Evolutionary conservation across 1,140 invertebrate species (phyloP), one percentile per base, ranked within the genome.

Genomic region (Zaprionus ornatus): DNA sequence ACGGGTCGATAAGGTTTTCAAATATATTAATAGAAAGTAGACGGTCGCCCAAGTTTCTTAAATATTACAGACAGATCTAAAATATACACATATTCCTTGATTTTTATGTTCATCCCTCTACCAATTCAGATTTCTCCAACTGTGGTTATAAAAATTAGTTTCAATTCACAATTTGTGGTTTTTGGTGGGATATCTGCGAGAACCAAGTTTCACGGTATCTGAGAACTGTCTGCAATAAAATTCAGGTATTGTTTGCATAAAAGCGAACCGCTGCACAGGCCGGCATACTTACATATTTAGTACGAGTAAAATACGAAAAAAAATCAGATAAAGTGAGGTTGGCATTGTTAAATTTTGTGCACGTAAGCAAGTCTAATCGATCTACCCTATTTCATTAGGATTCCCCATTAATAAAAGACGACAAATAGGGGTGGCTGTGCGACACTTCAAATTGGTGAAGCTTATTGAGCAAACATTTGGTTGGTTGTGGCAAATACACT

Each of bases 201-300:
- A 1, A n/a, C n/a, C n/a, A 45, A 17, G 40, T 45, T 37, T 17
- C 40, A n/a, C n/a, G n/a, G 2, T 9, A 7, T 45, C 6, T 45
- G 29, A 3, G 9, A 10, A 32, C 29, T 10, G 40, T 45, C 40
- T 45, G 40, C 40, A 45, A 45, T 55, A 55, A 23, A 55, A 55
- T 55, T 55, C 19, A 50, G 45, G 21, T 50, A 50, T 50, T 45
- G 40, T 45, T 45, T 45, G 40, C 40, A 45, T 45, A 45, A 45
- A 45, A 17, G 40, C 40, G n/a, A n/a, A 45, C 40, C 10, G 17
- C 9, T 7, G 45, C 17, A 21, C 9, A 40, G 37, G 15, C 13
- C 12, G 13, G 1, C 1, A 5, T 40, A 6, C 37, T 40, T 13
- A n/a, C 37, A 40, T 48, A 48, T 19, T 19, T 48, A 19, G 45